A percentile compares a stretch with the other conserved stretches of the same genome.
phyloP scores from a whole-genome alignment of 2,888 invertebrate species.

The Drosophila paramelanica region DNA sequence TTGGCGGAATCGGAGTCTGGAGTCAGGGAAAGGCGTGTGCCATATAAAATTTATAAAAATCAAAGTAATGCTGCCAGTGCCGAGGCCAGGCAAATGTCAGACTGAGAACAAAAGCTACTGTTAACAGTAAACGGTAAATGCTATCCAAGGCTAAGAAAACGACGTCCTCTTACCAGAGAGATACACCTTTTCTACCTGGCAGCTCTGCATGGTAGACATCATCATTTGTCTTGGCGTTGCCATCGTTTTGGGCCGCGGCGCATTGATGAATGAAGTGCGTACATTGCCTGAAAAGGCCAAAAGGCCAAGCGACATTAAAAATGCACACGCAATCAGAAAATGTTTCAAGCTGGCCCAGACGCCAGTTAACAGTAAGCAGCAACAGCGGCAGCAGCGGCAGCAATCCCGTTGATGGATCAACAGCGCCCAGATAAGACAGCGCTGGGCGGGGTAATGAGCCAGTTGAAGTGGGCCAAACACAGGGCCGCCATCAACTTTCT shows the following conservation, averaged over 20 bases:
- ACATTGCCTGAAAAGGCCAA: slow-evolving; percentile 54
- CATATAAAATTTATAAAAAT: slow-evolving; percentile 77
- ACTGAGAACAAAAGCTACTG: slow-evolving; percentile 29
- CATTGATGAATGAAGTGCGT: slow-evolving; percentile 79
- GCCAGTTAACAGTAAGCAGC: slow-evolving; percentile 32
- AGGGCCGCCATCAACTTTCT: slow-evolving; percentile 20
- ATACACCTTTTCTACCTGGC: slow-evolving; percentile 8
- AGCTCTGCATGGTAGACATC: slow-evolving; percentile 52
- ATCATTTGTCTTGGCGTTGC: slow-evolving; percentile 70
- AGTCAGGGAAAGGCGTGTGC: slow-evolving; percentile 54
- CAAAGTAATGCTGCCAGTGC: slow-evolving; percentile 64
- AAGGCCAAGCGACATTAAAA: slow-evolving; percentile 70
- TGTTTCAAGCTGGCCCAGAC: slow-evolving; percentile 51
- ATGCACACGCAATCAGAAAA: slow-evolving; percentile 80
- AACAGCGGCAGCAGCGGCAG: slow-evolving; percentile 5
- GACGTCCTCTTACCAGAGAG: slow-evolving; percentile 4
- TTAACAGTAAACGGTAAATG: slow-evolving; percentile 14
- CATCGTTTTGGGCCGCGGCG: slow-evolving; percentile 50
- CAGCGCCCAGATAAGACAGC: slow-evolving; percentile 65
- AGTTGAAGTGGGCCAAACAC: slow-evolving; percentile 51
- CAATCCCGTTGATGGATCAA: slow-evolving; percentile 70
- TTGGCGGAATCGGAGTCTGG: background rate
- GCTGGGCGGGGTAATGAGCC: slow-evolving; percentile 60
- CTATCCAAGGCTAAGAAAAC: slow-evolving; percentile 12
- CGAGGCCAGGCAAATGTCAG: slow-evolving; percentile 24